Base-by-base conservation (phyloP, 92 coral and sea anemone species). In the Paramuricea clavata region DNA sequence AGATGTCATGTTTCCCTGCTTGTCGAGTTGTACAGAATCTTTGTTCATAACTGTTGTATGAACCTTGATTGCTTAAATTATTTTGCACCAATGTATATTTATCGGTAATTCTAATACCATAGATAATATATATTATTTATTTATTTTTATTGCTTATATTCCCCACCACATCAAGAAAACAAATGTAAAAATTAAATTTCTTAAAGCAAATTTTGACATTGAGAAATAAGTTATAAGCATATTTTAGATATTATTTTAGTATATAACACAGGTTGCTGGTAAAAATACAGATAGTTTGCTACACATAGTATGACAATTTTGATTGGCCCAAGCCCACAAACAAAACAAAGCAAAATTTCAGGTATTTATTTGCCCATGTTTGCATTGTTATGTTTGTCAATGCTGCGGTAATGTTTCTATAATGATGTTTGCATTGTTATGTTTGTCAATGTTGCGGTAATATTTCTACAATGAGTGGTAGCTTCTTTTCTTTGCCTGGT, bases 401-500 rank as follows among this genome's bases (percentile, higher is more conserved):
- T 78, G 76, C 12, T 86, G 64, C 34, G n/a, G 32, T 82, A 26
- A 57, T 79, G 44, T 85, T 76, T 72, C 90, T 78, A 93, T 86
- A 94, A 85, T 23, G 93, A 36, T 3, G 43, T 19, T 25, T 33
- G n/a, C 16, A 22, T 33, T 64, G 16, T 23, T 74, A 30, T 44
- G 47, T 86, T 7, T 34, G 82, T 21, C 74, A 56, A 56, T 78
- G 76, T n/a, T 86, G 64, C 34, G n/a, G 32, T 82, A 26, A 57
- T 79, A 31, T 85, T 76, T 72, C 90, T 78, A 93, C 87, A 94
- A 85, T 23, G 93, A 92, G 74, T 94, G 99, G 65, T 96, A 95
- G 73, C 97, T 94, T 82, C 94, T 89, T n/a, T 91, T 89, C 67
- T 92, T 94, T 76, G 87, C 89, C 82, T 92, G 91, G 69, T 90